Percentiles rank a stretch among this genome's conserved stretches.
Conservation (phyloP, 1,140 invertebrate genomes). For the Eumeta japonica region DNA sequence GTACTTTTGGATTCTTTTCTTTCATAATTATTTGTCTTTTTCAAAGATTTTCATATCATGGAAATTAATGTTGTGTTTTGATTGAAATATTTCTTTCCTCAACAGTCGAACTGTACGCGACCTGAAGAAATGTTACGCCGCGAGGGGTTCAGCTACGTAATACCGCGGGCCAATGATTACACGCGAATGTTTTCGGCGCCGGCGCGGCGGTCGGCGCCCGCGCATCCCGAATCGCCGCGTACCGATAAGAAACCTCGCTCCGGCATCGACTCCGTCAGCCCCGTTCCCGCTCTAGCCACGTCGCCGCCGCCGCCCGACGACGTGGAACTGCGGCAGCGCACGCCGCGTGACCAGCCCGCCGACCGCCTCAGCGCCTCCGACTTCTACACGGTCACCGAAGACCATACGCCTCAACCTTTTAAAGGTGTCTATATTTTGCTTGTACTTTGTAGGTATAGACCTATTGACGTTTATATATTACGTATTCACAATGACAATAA, state of each 20-base stretch:
- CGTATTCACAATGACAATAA: no score
- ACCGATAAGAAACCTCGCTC: slow-evolving; percentile 48
- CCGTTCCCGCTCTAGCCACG: neutral
- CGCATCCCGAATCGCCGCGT: slow-evolving; percentile 37
- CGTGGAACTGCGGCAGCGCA: slow-evolving; percentile 31
- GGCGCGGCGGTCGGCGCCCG: slow-evolving; percentile 36
- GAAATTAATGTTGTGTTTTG: no score
- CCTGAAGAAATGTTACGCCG: slow-evolving; percentile 39
- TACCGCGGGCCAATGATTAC: slow-evolving; percentile 57
- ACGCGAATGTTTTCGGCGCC: slow-evolving; percentile 53
- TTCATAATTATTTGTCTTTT: no score
- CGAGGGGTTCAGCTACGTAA: slow-evolving; percentile 55
- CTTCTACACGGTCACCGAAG: slow-evolving; percentile 50
- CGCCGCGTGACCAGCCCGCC: slow-evolving; percentile 11
- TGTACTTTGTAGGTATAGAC: neutral
- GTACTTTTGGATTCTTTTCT: no score
- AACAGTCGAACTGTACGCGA: slow-evolving; percentile 25
- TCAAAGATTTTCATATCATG: no score
- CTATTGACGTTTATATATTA: no score
- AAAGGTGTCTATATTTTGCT: slow-evolving; percentile 41
- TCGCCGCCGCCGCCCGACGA: slow-evolving; percentile 14
- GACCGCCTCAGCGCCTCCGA: slow-evolving; percentile 51
- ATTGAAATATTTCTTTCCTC: no score
- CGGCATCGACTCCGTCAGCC: slow-evolving; percentile 8
- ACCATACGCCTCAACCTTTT: slow-evolving; percentile 49